Base-by-base conservation (phyloP, 2,797 vertebrate species). In the Clarias pachynema region DNA sequence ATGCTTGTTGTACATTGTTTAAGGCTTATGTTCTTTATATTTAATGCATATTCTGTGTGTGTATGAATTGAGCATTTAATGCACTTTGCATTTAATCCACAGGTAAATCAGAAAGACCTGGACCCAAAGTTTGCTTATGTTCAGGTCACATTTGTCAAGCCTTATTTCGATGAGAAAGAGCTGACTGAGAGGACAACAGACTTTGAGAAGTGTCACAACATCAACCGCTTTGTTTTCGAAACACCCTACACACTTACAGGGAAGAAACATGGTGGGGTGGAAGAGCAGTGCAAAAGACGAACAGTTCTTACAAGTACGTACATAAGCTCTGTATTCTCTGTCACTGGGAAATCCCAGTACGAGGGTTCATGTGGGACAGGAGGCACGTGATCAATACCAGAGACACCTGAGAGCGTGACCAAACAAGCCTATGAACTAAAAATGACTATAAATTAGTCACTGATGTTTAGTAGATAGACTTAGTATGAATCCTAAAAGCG, bases 91-190 rank as follows among this genome's bases (percentile, higher is more conserved):
- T 49, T 62, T 73, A 77, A 31, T 0, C 79, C 92, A 60, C 83
- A 97, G 98, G 98, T 99, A 8, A 98, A 96, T 82, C 82, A 95
- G 88, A 99, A 97, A 93, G 97, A 98, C 3, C 95, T 99, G 88
- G 98, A 99, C 89, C 89, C 95, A 8, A 98, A 97, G 92, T 97
- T 97, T 8, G 98, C 98, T 86, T 95, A 98, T 83, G 92, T 99
- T 87, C 98, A 99, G 94, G 97, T 99, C 90, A 99, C 98, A 0
- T 99, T 97, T 0, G 97, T 99, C 88, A 99, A 98, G 90, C 95
- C 98, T 0, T 97, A 96, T 88, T 97, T 99, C 40, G 97, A 99
- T 66, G 98, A 99, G 66, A 99, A 97, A 91, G 97, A 99, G 84
- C 93, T 95, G 8, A 93, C 94, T 0, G 98, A 99, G 91, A 97